phyloP scores from a whole-genome alignment of 2,797 vertebrate genomes.

The Hafferia zeledoni region DNA sequence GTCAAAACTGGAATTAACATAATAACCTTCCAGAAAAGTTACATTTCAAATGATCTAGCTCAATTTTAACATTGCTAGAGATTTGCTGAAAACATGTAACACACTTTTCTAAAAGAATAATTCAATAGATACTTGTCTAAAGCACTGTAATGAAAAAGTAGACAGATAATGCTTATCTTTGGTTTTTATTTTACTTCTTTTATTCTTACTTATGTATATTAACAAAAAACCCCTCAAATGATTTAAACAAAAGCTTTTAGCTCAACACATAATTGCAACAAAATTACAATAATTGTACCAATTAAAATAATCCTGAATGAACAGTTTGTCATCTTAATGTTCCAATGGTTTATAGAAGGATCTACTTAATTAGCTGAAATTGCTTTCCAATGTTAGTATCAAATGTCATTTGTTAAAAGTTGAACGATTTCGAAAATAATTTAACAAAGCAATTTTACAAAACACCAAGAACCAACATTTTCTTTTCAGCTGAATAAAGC shows the following conservation, averaged over 20 bases:
- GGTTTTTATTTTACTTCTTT: slow-evolving; percentile 82
- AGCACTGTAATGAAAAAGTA: slow-evolving; percentile 72
- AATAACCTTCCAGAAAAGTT: slow-evolving; percentile 51
- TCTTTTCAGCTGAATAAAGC: slow-evolving; percentile 82
- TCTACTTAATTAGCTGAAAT: slow-evolving; percentile 95
- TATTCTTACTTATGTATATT: slow-evolving; percentile 87
- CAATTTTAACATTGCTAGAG: slow-evolving; percentile 45
- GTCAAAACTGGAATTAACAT: slow-evolving; percentile 65
- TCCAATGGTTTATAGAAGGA: slow-evolving; percentile 91
- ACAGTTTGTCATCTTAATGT: slow-evolving; percentile 98
- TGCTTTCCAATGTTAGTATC: slow-evolving; percentile 91
- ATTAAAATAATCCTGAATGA: slow-evolving; percentile 99
- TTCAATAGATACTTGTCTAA: slow-evolving; percentile 61
- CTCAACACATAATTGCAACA: slow-evolving; percentile 92
- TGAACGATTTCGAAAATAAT: slow-evolving; percentile 87
- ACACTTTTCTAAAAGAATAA: slow-evolving; percentile 62
- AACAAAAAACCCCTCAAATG: slow-evolving; percentile 85
- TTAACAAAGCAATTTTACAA: slow-evolving; percentile 85
- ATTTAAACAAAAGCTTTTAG: slow-evolving; percentile 94
- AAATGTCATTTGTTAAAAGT: slow-evolving; percentile 91
- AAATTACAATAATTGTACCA: slow-evolving; percentile 99
- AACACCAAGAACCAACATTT: slow-evolving; percentile 85
- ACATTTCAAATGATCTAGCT: slow-evolving; percentile 42
- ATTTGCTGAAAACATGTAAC: slow-evolving; percentile 56
- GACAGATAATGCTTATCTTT: slow-evolving; percentile 77